phyloP scores from a whole-genome alignment of 2,797 vertebrate species.

The Pagetopsis macropterus region DNA sequence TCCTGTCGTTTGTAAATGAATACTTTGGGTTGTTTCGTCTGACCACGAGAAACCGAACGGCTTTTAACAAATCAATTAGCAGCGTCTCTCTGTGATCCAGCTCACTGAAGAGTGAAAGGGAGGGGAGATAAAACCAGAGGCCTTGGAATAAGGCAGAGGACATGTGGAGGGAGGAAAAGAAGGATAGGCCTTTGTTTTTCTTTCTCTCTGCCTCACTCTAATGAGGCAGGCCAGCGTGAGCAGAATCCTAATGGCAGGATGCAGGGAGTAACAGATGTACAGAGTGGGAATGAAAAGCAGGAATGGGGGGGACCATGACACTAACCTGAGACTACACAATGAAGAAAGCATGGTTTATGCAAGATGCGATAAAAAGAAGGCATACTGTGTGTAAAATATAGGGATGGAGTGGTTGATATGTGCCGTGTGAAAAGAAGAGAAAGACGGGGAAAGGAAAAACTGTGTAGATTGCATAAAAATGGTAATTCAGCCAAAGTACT shows the following conservation, averaged over 20 bases:
- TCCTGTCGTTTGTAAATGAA: constrained; percentile 4
- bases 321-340: constrained; percentile 32
- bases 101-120: constrained; percentile 44
- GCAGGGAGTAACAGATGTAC: constrained; percentile 63
- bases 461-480: constrained; percentile 31
- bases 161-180: constrained; percentile 60
- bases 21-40: constrained; percentile 12
- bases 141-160: constrained; percentile 52
- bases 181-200: constrained; percentile 69
- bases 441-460: constrained; percentile 2
- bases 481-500: constrained; percentile 47
- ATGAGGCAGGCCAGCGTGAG: constrained; percentile 82
- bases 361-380: constrained; percentile 25
- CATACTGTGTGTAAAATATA: constrained; percentile 22
- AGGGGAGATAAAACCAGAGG: constrained; percentile 50
- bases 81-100: constrained; percentile 65
- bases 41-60: constrained; percentile 33
- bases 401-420: constrained; percentile 23
- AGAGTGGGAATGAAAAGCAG: constrained; percentile 42
- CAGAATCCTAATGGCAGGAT: constrained; percentile 75
- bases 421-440: background rate
- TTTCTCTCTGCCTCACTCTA: constrained; percentile 73
- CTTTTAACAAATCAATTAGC: constrained; percentile 80
- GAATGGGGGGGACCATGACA: constrained; percentile 22
- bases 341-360: constrained; percentile 23